Base-by-base conservation (phyloP, 2,797 vertebrate genomes). In the Champsocephalus gunnari region DNA sequence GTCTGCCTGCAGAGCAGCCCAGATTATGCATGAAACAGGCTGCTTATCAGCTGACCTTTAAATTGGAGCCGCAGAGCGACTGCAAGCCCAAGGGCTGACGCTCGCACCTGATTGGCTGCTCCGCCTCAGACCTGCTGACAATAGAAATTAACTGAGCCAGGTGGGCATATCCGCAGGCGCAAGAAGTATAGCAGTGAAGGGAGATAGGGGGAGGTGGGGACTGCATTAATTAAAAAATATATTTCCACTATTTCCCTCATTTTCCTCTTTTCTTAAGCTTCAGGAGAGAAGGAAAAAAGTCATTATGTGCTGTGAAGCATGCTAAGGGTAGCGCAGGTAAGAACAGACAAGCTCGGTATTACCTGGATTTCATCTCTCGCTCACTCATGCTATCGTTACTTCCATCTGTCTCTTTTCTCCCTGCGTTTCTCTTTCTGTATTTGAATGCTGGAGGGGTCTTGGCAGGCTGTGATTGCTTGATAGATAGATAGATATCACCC, bases 11-110 rank as follows among this genome's bases (percentile, higher is more conserved):
- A 86, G 83, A 90, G 87, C 68, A 66, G 75, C 83, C 75, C 77
- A 88, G 89, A 93, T 94, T 95, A 94, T 94, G 93, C 92, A 94
- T 89, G 89, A 94, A 93, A 91, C 87, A 75, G 80, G 77, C 85
- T 82, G 84, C 89, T 94, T 95, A 95, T 95, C 95, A 93, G 89
- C 85, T 94, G 93, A 95, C 94, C 94, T 95, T 95, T 95, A 95
- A 94, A 95, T 94, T 95, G 93, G 88, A 93, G 94, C 89, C 83
- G 84, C 87, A 66, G 80, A 92, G 89, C 57, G 82, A 85, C 90
- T 88, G 88, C 90, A 83, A 88, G 88, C 93, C 92, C 88, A 79
- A 76, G 87, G 92, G 93, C 88, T 78, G 73, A 79, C 66, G 81
- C 88, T 84, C 71, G n/a, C 66, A 82, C 84, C 85, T 91, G 93